A percentile compares a stretch with the other conserved stretches of the same genome.
phyloP scores from a whole-genome alignment of 2,113 vertebrate species.

The Fukomys damarensis region DNA sequence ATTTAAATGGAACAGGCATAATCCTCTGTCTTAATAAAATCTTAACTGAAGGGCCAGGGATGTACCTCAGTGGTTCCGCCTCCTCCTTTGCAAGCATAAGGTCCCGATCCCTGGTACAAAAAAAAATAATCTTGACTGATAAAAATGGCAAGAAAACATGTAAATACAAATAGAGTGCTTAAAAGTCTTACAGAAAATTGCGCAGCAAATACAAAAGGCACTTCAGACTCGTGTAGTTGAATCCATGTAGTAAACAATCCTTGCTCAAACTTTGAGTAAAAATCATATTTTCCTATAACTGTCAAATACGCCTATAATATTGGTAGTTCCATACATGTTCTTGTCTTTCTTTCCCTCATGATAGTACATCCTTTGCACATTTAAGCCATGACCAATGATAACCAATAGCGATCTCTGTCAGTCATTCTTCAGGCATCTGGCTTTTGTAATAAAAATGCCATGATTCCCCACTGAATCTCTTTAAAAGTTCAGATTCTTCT shows the following conservation, averaged over 20 bases:
- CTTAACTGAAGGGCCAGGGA: too few species aligned
- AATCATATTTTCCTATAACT: conserved; percentile 66
- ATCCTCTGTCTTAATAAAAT: neutral
- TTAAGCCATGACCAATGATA: conserved; percentile 77
- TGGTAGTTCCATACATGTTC: conserved; percentile 39
- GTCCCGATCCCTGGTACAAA: too few species aligned
- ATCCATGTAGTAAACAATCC: conserved; percentile 41
- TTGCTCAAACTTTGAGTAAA: conserved; percentile 58
- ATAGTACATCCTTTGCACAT: conserved; percentile 59
- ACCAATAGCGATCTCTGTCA: conserved; percentile 68
- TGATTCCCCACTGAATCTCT: conserved; percentile 68
- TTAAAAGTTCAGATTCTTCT: conserved; percentile 78
- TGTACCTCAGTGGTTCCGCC: too few species aligned
- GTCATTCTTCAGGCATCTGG: conserved; percentile 71
- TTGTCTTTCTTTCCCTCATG: neutral
- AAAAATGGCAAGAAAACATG: neutral
- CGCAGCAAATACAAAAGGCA: neutral
- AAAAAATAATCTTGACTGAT: conserved; percentile 22
- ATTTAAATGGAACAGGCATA: neutral
- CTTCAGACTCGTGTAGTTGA: neutral
- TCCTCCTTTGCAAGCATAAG: too few species aligned
- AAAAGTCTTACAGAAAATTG: neutral
- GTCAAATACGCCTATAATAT: conserved; percentile 39
- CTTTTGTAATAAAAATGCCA: conserved; percentile 78
- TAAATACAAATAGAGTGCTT: neutral